These are phyloP conservation scores for Epistrophe eligans DNA, from an alignment of 2,888 invertebrate species.

Conservation along the genomic window DNA sequence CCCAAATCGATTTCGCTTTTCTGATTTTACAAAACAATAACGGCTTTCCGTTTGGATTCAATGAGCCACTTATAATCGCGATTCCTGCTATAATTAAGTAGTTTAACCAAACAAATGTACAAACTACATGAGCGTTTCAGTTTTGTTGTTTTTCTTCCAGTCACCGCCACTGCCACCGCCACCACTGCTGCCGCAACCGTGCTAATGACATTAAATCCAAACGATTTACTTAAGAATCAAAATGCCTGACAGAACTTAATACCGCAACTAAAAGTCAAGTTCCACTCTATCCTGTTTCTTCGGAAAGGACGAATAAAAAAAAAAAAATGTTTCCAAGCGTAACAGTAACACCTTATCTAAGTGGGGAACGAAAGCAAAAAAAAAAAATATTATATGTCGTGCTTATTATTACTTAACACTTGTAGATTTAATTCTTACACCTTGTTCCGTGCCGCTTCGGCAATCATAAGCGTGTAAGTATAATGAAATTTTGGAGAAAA, in stretches of 20 bases:
- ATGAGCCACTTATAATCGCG: constrained; percentile 35
- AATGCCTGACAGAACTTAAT: background rate
- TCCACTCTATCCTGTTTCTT: background rate
- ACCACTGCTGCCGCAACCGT: no score
- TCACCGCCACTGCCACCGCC: background rate
- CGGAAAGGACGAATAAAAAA: background rate
- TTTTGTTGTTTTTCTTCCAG: background rate
- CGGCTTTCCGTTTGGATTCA: constrained; percentile 22
- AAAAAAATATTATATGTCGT: constrained; percentile 51
- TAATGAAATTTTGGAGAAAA: constrained; percentile 31
- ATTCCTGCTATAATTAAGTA: constrained; percentile 36
- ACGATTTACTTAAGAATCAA: constrained; percentile 27
- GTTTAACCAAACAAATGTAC: constrained; percentile 24
- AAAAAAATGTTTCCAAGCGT: constrained; percentile 39
- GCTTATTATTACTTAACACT: constrained; percentile 74
- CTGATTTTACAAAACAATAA: constrained; percentile 45
- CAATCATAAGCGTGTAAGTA: constrained; percentile 50
- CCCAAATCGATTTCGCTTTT: constrained; percentile 44
- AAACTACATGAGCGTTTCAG: constrained; percentile 4
- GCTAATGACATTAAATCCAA: constrained; percentile 22
- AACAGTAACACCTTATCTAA: constrained; percentile 13
- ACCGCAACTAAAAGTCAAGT: constrained; percentile 21
- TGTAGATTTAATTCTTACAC: constrained; percentile 75
- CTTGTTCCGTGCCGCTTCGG: constrained; percentile 67
- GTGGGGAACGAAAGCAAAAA: constrained; percentile 7